Base-by-base conservation (phyloP, 1,140 invertebrate species). In the Nasonia giraulti region DNA sequence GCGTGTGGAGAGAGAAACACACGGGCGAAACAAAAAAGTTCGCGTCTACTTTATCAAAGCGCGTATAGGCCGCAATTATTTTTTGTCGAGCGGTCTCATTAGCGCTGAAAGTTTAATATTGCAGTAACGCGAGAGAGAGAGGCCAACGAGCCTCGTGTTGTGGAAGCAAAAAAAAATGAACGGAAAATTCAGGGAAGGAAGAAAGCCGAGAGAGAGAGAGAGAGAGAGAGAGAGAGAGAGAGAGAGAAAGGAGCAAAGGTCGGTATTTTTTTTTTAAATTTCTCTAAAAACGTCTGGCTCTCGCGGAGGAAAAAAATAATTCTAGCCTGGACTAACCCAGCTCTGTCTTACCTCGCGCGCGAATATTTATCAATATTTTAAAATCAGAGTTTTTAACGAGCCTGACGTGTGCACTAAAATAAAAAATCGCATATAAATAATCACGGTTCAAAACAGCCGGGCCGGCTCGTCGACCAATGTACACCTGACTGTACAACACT, bases 51-150 rank as follows among this genome's bases (percentile, higher is more conserved):
- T 66, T 78, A 78, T 78, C 76, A 62, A 78, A 78, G 55, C 47
- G 55, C 47, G 76, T n/a, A 50, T 78, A 78, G 27, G 23, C 76
- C 76, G 47, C 27, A 78, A 78, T 78, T 62, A 78, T 62, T 62
- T 78, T 78, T 62, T 78, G 47, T 78, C 50, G 76, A 78, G 50
- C 76, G 50, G n/a, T 66, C 76, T 78, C 76, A 62, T 78, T 78
- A 78, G 27, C 76, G 76, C 50, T 66, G 27, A 55, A 62, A 78
- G 27, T 78, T 78, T 78, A 62, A 66, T 75, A 75, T 75, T 17
- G 73, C 73, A 33, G 27, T 73, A 73, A 73, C 23, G 31, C 5
- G 31, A 73, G 27, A 33, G 68, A 37, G 33, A 37, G 3, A 37
- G 5, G 5, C 10, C 8, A 71, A 71, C 68, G 12, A 11, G 17